These are phyloP conservation scores for Centropyge bicolor DNA, from an alignment of 2,797 vertebrate species.

Conservation along the genomic window DNA sequence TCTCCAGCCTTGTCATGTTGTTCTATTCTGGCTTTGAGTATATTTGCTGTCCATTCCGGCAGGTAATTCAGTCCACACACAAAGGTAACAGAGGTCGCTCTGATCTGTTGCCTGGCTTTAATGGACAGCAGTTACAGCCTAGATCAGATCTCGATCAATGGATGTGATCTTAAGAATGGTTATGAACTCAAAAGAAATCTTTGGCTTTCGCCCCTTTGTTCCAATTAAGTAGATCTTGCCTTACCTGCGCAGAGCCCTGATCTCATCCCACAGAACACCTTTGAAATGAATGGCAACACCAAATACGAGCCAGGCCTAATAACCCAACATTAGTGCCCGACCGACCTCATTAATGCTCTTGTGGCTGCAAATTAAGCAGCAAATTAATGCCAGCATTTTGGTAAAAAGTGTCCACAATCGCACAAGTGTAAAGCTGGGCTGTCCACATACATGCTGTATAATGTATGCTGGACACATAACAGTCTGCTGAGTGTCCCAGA, in stretches of 20 bases:
- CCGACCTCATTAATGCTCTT: neutral
- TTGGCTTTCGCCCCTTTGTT: neutral
- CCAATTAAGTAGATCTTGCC: neutral
- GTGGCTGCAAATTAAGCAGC: neutral
- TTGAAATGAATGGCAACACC: neutral
- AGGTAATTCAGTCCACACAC: constrained; percentile 27
- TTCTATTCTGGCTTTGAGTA: constrained; percentile 31
- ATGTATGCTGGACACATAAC: neutral
- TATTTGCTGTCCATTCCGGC: constrained; percentile 37
- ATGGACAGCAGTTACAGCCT: constrained; percentile 13
- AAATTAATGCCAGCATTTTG: neutral
- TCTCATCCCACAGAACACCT: neutral
- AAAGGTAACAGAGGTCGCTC: constrained; percentile 1
- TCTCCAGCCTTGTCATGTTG: constrained; percentile 42
- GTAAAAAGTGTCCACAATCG: neutral
- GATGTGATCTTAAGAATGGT: neutral
- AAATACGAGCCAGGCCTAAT: neutral
- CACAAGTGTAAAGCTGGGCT: neutral
- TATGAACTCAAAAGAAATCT: neutral
- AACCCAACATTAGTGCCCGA: neutral
- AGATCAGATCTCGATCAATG: neutral
- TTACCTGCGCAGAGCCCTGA: neutral
- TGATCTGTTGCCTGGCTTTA: constrained; percentile 17
- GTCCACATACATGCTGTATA: neutral
- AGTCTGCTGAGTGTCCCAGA: neutral